Percentiles rank a stretch among this genome's conserved stretches.
Evolutionary conservation across 1,140 invertebrate species (phyloP).

Genomic region (Arion vulgaris): DNA sequence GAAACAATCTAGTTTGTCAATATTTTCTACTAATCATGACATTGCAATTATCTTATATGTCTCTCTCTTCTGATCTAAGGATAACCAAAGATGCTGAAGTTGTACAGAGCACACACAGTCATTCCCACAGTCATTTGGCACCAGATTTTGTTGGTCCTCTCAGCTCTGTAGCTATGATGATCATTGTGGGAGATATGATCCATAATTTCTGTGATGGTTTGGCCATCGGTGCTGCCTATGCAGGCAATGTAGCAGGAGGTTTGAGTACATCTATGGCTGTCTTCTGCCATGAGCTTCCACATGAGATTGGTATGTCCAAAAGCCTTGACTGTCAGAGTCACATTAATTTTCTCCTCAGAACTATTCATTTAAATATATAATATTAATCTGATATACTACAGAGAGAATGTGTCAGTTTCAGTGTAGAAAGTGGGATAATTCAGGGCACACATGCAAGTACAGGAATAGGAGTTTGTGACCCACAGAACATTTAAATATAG

Average conservation of each 20-base stretch:
- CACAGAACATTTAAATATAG: too few species aligned
- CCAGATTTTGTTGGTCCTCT: background rate
- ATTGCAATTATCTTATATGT: too few species aligned
- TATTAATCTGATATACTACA: too few species aligned
- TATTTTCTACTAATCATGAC: too few species aligned
- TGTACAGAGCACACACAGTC: background rate
- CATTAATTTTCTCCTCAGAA: too few species aligned
- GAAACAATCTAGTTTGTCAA: too few species aligned
- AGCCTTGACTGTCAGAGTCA: background rate
- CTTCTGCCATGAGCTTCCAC: conserved; percentile 50
- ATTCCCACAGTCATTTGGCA: conserved; percentile 7
- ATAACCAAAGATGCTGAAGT: background rate
- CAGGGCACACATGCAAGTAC: too few species aligned
- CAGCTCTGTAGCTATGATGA: conserved; percentile 65
- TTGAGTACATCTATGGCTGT: conserved; percentile 74
- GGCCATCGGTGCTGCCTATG: conserved; percentile 75
- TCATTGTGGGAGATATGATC: conserved; percentile 74
- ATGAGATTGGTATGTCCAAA: conserved; percentile 72
- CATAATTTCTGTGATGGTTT: conserved; percentile 76
- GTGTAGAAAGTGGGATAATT: too few species aligned
- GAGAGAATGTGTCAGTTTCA: too few species aligned
- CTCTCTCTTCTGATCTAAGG: background rate
- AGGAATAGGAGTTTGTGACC: too few species aligned
- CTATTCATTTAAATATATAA: too few species aligned
- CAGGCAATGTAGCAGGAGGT: conserved; percentile 61